Evolutionary conservation across 2,113 vertebrate genomes (phyloP).

Genomic region (Meriones unguiculatus): DNA sequence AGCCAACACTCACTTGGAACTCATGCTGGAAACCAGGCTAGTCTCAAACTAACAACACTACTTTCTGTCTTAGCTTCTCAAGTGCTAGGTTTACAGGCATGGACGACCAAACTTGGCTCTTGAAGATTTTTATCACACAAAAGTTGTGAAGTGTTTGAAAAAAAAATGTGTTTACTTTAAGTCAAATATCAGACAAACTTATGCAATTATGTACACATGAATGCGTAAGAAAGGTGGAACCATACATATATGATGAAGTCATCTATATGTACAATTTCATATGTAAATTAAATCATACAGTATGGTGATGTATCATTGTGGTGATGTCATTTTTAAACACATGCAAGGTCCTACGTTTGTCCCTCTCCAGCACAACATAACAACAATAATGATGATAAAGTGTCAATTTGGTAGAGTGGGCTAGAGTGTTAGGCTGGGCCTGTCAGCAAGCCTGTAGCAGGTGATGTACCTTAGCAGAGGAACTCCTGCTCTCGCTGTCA

Average conservation of each 20-base stretch:
- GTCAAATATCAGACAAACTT: background rate
- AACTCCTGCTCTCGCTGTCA: too few relatives aligned
- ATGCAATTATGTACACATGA: background rate
- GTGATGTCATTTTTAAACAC: background rate
- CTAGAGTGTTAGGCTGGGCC: background rate
- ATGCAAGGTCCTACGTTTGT: background rate
- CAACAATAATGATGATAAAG: background rate
- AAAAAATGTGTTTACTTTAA: background rate
- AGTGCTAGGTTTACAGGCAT: background rate
- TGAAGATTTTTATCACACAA: background rate
- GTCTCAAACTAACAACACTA: background rate
- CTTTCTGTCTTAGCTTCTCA: background rate
- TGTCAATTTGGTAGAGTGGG: too few relatives aligned
- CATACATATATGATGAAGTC: background rate
- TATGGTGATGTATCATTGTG: too few relatives aligned
- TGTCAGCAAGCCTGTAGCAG: background rate
- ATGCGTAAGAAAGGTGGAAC: background rate
- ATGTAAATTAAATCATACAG: background rate
- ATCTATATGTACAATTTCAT: background rate
- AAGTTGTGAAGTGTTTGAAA: background rate
- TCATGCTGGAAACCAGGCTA: too few relatives aligned
- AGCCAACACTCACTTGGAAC: background rate
- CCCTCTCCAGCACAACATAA: background rate
- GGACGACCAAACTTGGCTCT: background rate
- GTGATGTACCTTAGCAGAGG: background rate